Percentiles rank a stretch among this genome's conserved stretches.
Conservation (phyloP, 1,140 invertebrate genomes). For the Gonioctena quinquepunctata region DNA sequence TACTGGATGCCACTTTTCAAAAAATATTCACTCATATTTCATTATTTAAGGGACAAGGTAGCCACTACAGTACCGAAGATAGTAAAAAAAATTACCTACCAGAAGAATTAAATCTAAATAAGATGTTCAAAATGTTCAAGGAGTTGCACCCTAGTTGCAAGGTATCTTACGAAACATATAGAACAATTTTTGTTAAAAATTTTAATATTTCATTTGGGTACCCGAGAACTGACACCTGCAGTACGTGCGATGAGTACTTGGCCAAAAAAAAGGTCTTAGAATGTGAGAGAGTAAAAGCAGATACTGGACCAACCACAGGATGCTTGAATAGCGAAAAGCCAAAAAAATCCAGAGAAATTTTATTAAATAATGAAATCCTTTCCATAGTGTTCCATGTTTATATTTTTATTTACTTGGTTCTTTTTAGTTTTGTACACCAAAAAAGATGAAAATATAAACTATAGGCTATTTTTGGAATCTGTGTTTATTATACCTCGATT, state of each 20-base stretch:
- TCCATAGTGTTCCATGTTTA: too few relatives aligned
- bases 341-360: too few relatives aligned
- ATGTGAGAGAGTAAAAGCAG: too few relatives aligned
- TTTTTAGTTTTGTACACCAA: too few relatives aligned
- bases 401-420: too few relatives aligned
- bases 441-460: too few relatives aligned
- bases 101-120: slow-evolving; percentile 29
- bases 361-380: too few relatives aligned
- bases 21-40: neutral
- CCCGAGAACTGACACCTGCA: slow-evolving; percentile 19
- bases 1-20: neutral
- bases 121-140: slow-evolving; percentile 22
- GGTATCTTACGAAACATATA: slow-evolving; percentile 26
- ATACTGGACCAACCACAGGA: too few relatives aligned
- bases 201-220: slow-evolving; percentile 35
- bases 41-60: neutral
- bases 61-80: slow-evolving; percentile 25
- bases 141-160: neutral
- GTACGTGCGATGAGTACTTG: slow-evolving; percentile 17
- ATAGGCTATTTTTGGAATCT: too few relatives aligned
- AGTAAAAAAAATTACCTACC: slow-evolving; percentile 30
- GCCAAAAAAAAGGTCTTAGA: too few relatives aligned
- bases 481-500: too few relatives aligned
- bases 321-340: too few relatives aligned
- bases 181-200: slow-evolving; percentile 15